Conservation (phyloP, 2,113 vertebrate genomes). For the Cavia porcellus region DNA sequence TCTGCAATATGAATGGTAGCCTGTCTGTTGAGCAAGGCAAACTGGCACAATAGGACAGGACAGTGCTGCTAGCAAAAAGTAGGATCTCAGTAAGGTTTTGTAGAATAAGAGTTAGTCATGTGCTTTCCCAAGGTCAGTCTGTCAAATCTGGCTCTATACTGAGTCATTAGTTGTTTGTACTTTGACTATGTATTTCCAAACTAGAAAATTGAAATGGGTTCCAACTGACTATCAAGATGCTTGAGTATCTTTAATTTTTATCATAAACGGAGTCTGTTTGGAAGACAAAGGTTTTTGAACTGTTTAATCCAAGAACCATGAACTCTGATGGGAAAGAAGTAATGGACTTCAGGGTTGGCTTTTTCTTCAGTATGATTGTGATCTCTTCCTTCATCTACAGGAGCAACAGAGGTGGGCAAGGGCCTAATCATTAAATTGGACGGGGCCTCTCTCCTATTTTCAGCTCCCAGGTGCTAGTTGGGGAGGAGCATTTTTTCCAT, state of each 20-base stretch:
- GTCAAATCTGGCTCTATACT: neutral
- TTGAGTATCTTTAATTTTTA: neutral
- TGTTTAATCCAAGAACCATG: neutral
- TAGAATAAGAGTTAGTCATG: neutral
- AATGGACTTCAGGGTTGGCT: neutral
- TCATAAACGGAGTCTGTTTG: neutral
- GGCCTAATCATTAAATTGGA: neutral
- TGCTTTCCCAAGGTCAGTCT: neutral
- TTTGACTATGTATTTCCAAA: neutral
- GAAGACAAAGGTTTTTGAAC: neutral
- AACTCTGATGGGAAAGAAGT: neutral
- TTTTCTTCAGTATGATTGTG: neutral
- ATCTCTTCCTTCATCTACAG: neutral
- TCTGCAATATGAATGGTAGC: neutral
- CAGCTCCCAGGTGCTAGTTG: neutral
- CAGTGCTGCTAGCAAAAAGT: neutral
- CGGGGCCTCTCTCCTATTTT: neutral
- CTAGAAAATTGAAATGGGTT: neutral
- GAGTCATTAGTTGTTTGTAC: neutral
- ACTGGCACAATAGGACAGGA: accelerated
- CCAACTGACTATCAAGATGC: neutral
- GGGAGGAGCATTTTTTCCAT: neutral
- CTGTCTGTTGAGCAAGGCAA: no score
- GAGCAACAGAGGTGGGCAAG: neutral
- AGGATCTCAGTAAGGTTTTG: neutral